Conservation (phyloP, 2,113 vertebrate genomes). For the Phyllostomus discolor region DNA sequence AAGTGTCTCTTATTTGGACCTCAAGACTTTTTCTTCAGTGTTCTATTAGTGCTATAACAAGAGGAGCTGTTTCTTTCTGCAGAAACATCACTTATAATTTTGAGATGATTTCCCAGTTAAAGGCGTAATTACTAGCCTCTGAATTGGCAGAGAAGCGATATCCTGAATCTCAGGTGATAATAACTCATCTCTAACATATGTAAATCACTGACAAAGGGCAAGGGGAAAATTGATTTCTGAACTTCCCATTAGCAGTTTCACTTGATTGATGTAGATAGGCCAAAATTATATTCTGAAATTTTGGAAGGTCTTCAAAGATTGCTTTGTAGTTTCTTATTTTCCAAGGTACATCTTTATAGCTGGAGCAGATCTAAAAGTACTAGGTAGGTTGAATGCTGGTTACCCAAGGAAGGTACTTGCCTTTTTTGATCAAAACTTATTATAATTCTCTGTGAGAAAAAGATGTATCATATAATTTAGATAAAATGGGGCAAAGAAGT, state of each 20-base stretch:
- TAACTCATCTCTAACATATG: not conserved
- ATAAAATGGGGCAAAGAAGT: not conserved
- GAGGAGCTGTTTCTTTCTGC: conserved; percentile 26
- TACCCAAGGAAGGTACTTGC: not conserved
- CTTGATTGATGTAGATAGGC: not conserved
- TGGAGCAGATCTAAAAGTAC: not conserved
- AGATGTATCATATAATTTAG: not conserved
- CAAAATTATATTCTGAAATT: conserved; percentile 29
- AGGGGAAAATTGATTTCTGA: not conserved
- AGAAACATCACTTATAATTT: not conserved
- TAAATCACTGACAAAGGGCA: not conserved
- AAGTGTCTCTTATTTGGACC: not conserved
- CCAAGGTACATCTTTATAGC: not conserved
- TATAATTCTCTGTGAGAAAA: conserved; percentile 8
- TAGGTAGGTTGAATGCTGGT: not conserved
- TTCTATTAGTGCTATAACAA: not conserved
- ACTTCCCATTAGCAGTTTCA: not conserved
- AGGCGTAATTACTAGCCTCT: not conserved
- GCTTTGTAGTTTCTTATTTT: not conserved
- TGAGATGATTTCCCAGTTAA: not conserved
- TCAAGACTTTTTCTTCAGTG: not conserved
- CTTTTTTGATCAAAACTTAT: not conserved
- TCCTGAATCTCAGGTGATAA: not conserved
- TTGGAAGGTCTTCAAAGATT: not conserved
- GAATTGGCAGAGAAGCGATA: not conserved